Evolutionary conservation across 2,888 invertebrate species (phyloP).

Genomic region (Thera obeliscata): DNA sequence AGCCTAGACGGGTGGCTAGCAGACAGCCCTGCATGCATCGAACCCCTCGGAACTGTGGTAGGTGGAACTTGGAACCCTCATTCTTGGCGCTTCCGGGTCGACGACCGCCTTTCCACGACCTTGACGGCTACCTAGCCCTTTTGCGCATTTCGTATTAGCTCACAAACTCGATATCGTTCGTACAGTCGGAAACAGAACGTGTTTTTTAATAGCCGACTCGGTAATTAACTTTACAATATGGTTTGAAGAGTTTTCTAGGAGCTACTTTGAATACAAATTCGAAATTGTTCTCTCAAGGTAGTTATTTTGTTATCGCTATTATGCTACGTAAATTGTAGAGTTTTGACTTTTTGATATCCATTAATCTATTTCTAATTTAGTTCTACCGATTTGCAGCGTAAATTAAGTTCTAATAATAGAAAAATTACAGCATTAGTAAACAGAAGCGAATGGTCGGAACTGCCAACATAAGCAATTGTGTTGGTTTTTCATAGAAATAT

Average conservation of each 20-base stretch:
- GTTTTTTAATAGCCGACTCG: conserved; percentile 28
- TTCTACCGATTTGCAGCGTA: background rate
- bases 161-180: conserved; percentile 31
- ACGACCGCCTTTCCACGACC: conserved; percentile 59
- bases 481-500: background rate
- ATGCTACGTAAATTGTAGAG: background rate
- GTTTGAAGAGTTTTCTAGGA: conserved; percentile 10
- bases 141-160: conserved; percentile 43
- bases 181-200: conserved; percentile 31
- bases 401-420: background rate
- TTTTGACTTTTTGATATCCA: background rate
- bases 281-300: background rate
- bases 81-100: conserved; percentile 63
- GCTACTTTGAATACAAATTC: conserved; percentile 13
- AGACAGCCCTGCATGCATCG: conserved; percentile 24
- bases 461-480: background rate
- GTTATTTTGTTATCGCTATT: background rate
- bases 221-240: conserved; percentile 32
- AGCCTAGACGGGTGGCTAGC: conserved; percentile 3
- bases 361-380: background rate
- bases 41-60: conserved; percentile 18
- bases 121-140: conserved; percentile 57
- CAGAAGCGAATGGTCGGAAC: background rate
- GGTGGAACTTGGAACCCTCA: conserved; percentile 34
- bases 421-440: background rate